A percentile compares a stretch with the other conserved stretches of the same genome.
Evolutionary conservation across 2,888 invertebrate genomes (phyloP).

Genomic region (Epinotia bilunana): DNA sequence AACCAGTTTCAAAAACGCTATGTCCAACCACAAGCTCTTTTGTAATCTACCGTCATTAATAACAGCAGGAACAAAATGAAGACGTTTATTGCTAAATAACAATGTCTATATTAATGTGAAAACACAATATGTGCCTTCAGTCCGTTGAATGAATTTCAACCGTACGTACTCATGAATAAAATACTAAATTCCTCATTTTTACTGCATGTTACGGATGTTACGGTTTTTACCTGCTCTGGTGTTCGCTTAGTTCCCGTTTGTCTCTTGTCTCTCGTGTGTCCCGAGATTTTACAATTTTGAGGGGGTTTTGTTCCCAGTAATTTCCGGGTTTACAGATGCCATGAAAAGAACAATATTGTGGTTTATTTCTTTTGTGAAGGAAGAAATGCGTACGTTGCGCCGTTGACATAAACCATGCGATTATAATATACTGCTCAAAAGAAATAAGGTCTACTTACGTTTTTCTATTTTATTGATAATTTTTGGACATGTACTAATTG

Average conservation of each 20-base stretch:
- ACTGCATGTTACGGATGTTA: too few species aligned
- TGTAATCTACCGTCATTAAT: conserved; percentile 34
- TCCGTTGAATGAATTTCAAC: background rate
- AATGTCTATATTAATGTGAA: background rate
- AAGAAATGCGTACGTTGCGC: too few species aligned
- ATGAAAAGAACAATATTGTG: background rate
- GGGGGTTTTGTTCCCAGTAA: background rate
- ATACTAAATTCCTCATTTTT: background rate
- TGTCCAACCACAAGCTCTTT: conserved; percentile 20
- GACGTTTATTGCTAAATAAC: conserved; percentile 32
- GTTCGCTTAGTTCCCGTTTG: background rate
- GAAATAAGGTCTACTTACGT: too few species aligned
- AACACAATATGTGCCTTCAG: background rate
- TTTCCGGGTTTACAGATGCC: conserved; percentile 1
- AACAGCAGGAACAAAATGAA: conserved; percentile 29
- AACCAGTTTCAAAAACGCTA: background rate
- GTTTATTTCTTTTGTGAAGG: background rate
- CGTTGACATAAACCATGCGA: too few species aligned
- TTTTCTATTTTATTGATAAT: too few species aligned
- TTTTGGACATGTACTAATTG: too few species aligned
- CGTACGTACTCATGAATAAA: background rate
- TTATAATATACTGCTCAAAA: too few species aligned
- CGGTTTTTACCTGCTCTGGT: background rate
- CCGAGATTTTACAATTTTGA: conserved; percentile 1
- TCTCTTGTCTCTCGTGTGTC: conserved; percentile 12